phyloP scores from a whole-genome alignment of 2,113 vertebrate genomes.

The Cromileptes altivelis region DNA sequence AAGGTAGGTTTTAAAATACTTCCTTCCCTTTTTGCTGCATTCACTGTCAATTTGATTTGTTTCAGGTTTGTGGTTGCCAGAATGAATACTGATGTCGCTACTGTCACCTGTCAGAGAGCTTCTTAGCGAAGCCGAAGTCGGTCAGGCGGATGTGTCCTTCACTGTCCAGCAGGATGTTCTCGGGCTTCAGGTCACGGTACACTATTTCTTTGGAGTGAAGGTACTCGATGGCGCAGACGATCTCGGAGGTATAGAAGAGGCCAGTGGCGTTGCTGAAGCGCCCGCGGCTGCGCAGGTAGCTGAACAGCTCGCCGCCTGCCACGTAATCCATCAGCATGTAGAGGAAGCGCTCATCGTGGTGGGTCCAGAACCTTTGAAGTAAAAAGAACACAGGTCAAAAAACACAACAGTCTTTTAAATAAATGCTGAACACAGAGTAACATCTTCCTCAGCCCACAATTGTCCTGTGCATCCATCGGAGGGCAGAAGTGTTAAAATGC shows the following conservation, averaged over 20 bases:
- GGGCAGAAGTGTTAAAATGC: not conserved
- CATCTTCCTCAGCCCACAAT: not conserved
- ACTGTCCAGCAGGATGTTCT: conserved; percentile 95
- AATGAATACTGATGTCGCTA: not conserved
- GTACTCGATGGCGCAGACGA: conserved; percentile 95
- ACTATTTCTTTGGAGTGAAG: conserved; percentile 94
- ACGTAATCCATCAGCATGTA: conserved; percentile 98
- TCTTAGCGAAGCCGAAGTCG: conserved; percentile 97
- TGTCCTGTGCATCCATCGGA: not conserved
- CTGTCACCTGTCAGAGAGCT: conserved; percentile 91
- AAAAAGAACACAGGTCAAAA: not conserved
- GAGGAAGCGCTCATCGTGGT: conserved; percentile 92
- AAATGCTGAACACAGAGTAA: not conserved
- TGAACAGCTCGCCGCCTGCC: conserved; percentile 94
- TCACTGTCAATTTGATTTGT: not conserved
- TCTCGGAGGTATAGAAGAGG: conserved; percentile 92
- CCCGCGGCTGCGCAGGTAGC: conserved; percentile 92
- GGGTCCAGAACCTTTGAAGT: conserved; percentile 91
- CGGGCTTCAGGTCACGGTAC: conserved; percentile 96
- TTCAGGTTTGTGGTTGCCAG: not conserved
- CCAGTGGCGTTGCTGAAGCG: conserved; percentile 90
- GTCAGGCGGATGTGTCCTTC: conserved; percentile 96
- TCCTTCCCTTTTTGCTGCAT: no score
- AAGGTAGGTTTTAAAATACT: no score
- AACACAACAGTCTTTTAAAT: not conserved